Base-by-base conservation (phyloP, 92 coral and sea anemone genomes). In the Hydrozoanthus gracilis region DNA sequence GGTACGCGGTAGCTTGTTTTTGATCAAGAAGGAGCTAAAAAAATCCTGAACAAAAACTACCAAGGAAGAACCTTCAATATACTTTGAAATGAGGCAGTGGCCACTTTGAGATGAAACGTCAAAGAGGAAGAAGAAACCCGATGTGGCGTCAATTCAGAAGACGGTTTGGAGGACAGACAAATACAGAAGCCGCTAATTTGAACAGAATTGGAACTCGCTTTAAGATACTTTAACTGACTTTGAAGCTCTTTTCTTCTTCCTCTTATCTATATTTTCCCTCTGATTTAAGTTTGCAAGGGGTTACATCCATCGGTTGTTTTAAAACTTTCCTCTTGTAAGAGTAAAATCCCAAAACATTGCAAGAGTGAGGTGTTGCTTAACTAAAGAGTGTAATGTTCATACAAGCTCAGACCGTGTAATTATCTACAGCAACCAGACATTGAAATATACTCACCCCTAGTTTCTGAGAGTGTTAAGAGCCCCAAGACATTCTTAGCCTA, bases 401-500 rank as follows among this genome's bases (percentile, higher is more conserved):
- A 27, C 39, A 27, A 27, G 39, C 39, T 27, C 39, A 27, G 39
- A 27, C 39, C 1, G 39, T 27, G 39, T 27, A 27, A 27, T 27
- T 27, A 27, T 2, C 39, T 27, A 27, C 39, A 27, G 39, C 39
- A 27, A 8, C 35, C 74, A 16, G 8, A 11, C 12, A 56, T 17
- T 44, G 35, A 80, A 51, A 47, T 61, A 14, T 44, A 12, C 5
- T 47, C 39, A 35, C 50, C 84, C 71, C 3, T 50, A 60, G 15
- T 62, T 58, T 79, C 35, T 62, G 44, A 79, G 45, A 62, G 13
- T 48, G 51, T 47, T 8, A 61, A 48, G 10, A 80, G 62, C 73
- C 72, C 85, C 74, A 18, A 55, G 35, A 65, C 55, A 51, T 64
- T 65, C 13, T 80, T 80, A 80, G 72, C 7, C 2, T 80, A 70